phyloP scores from a whole-genome alignment of 2,113 vertebrate species.

The Pseudolaguvia tuberculata region DNA sequence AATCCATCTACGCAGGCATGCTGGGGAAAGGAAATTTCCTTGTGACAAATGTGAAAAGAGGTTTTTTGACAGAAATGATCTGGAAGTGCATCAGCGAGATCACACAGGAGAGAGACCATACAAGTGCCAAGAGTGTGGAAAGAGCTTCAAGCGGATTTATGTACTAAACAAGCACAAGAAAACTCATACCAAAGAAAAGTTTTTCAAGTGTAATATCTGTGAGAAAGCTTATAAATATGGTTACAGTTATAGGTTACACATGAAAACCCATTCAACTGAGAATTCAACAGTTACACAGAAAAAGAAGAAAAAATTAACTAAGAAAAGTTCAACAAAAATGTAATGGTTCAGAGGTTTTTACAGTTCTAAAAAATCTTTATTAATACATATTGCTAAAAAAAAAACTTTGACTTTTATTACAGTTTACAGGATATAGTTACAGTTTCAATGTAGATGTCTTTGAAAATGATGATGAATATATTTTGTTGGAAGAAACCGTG shows the following conservation, averaged over 20 bases:
- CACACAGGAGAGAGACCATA: conserved; percentile 50
- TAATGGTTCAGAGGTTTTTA: background rate
- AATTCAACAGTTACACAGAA: background rate
- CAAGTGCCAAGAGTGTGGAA: conserved; percentile 33
- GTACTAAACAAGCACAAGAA: conserved; percentile 43
- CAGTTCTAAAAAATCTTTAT: too few relatives aligned
- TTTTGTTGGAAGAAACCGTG: too few relatives aligned
- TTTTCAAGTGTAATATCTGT: conserved; percentile 45
- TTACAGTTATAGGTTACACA: conserved; percentile 47
- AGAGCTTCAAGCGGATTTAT: conserved; percentile 41
- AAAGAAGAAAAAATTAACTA: background rate
- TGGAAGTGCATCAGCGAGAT: conserved; percentile 41
- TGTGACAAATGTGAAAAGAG: conserved; percentile 50
- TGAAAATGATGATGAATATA: too few relatives aligned
- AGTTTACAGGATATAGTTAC: too few relatives aligned
- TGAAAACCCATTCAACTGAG: conserved; percentile 34
- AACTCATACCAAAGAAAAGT: conserved; percentile 44
- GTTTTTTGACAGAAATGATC: conserved; percentile 39
- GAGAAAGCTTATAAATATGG: conserved; percentile 44
- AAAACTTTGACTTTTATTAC: too few relatives aligned
- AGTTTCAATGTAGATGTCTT: too few relatives aligned
- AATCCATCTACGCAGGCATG: conserved; percentile 44
- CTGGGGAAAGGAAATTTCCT: conserved; percentile 42
- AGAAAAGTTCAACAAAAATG: background rate
- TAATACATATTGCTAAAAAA: too few relatives aligned